Base-by-base conservation (phyloP, 2,888 invertebrate species). In the Ectemnius lituratus region DNA sequence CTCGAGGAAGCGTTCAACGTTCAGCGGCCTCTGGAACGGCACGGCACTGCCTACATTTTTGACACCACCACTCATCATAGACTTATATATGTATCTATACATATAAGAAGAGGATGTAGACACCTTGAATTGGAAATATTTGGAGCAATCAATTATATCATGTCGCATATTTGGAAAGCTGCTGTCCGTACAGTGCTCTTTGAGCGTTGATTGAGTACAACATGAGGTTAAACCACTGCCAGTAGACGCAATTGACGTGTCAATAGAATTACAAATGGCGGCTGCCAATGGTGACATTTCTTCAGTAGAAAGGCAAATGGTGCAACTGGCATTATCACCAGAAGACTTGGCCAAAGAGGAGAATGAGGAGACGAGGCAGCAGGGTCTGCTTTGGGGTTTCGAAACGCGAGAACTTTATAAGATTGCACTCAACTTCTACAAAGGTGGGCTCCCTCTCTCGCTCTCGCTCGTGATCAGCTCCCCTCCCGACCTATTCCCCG, bases 341-440 rank as follows among this genome's bases (percentile, higher is more conserved):
- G 76, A 63, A 4, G 79, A 84, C 20, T 78, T 78, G 8, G 20
- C 59, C n/a, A 78, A 76, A 71, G 75, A 70, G 3, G 78, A 78
- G 4, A 69, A 77, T 67, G 69, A 28, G 45, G 86, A 90, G 91
- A 75, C 45, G 81, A 73, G 4, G 75, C 56, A 13, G 79, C 85
- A 66, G 87, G 88, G 63, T 85, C n/a, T n/a, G n/a, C 89, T 93
- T 14, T 92, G 89, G 58, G 90, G 89, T 37, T 91, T 90, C 59
- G 89, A 90, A 52, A 88, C 85, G 1, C 86, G 94, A 87, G 97
- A 97, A 87, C 94, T 98, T 64, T 99, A 98, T 92, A 96, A 95
- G 92, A 93, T 98, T 86, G 97, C 97, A 45, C 92, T 98, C 74
- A 94, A 94, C 88, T 99, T 98, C 92, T 98, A 97, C 90, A 98